Evolutionary conservation across 2,113 vertebrate genomes (phyloP).

Genomic region (Caretta caretta): DNA sequence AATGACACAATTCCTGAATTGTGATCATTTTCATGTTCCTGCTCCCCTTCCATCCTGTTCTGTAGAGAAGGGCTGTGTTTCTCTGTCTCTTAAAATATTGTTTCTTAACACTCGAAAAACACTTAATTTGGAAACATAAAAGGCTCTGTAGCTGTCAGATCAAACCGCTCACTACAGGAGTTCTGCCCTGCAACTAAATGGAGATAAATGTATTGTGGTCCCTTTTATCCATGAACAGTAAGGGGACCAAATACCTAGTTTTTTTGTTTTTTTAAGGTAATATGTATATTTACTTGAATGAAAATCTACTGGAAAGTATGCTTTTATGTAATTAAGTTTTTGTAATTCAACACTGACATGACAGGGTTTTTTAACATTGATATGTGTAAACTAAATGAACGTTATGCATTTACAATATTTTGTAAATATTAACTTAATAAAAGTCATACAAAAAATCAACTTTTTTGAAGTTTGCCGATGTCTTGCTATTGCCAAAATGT

Average conservation of each 20-base stretch:
- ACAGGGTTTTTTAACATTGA: not conserved
- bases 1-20: not conserved
- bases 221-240: conserved; percentile 4
- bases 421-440: conserved; percentile 59
- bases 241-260: not conserved
- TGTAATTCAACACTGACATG: not conserved
- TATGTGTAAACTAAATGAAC: conserved; percentile 29
- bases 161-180: not conserved
- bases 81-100: not conserved
- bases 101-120: not conserved
- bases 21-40: not conserved
- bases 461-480: not conserved
- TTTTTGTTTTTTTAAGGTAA: not conserved
- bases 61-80: not conserved
- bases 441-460: not conserved
- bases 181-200: not conserved
- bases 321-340: conserved; percentile 49
- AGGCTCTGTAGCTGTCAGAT: not conserved
- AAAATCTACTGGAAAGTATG: not conserved
- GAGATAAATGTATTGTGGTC: not conserved
- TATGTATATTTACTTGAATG: not conserved
- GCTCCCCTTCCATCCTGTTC: not conserved
- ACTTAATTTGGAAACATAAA: not conserved
- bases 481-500: not conserved
- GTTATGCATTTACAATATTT: not conserved